Evolutionary conservation across 2,888 invertebrate species (phyloP).

Genomic region (Flexamia atlantica): DNA sequence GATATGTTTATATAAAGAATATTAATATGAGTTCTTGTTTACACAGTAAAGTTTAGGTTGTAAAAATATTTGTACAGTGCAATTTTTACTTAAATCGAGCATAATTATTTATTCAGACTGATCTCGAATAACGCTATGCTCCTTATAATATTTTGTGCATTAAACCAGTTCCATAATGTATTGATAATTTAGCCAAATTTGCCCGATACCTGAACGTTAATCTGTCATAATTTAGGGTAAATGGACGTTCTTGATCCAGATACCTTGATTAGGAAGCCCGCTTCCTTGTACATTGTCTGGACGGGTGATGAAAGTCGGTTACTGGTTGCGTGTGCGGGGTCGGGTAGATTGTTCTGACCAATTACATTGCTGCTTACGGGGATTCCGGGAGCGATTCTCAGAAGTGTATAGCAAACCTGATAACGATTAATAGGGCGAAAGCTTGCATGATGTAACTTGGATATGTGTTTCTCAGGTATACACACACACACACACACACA

Average conservation of each 20-base stretch:
- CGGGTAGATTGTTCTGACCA: background rate
- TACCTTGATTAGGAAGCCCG: constrained; percentile 7
- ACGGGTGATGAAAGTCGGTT: background rate
- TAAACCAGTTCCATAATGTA: constrained; percentile 12
- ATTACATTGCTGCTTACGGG: background rate
- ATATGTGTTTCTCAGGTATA: no score
- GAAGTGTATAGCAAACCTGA: background rate
- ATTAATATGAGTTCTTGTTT: no score
- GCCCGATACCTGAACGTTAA: background rate
- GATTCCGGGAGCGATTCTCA: background rate
- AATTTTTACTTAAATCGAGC: no score
- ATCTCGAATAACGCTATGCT: background rate
- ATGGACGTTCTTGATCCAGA: constrained; percentile 16
- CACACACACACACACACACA: no score
- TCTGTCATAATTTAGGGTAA: background rate
- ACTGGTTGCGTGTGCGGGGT: background rate
- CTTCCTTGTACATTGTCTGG: background rate
- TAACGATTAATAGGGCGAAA: background rate
- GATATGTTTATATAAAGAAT: no score
- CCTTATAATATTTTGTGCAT: background rate
- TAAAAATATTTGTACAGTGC: no score
- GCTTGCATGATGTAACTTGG: constrained; percentile 15
- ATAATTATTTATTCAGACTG: background rate
- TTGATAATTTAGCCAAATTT: constrained; percentile 17
- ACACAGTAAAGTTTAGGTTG: no score